phyloP scores from a whole-genome alignment of 92 coral and sea anemone genomes.

The Porites lobata region DNA sequence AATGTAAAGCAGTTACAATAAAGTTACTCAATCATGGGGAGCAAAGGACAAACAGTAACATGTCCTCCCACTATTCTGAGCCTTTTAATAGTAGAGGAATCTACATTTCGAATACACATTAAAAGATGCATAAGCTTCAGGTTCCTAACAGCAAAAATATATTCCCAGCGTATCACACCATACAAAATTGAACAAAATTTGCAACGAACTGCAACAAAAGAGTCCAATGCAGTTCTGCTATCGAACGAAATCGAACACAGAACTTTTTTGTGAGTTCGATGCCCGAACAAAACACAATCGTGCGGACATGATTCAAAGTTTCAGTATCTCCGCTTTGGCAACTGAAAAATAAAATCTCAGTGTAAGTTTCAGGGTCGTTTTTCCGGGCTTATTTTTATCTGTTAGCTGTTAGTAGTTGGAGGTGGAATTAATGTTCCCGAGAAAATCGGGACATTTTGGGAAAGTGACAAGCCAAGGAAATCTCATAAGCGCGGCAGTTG shows the following conservation, averaged over 20 bases:
- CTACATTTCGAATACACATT: background rate
- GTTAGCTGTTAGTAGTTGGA: background rate
- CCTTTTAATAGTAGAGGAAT: slow-evolving; percentile 6
- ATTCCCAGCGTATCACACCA: background rate
- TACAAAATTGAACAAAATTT: slow-evolving; percentile 3
- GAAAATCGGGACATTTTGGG: no score
- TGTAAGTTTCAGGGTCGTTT: slow-evolving; percentile 3
- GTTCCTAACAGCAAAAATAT: background rate
- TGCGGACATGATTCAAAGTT: slow-evolving; percentile 2
- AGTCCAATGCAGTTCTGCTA: slow-evolving; percentile 13
- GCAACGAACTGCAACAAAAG: slow-evolving; percentile 8
- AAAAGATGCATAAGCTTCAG: no score
- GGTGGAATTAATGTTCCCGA: no score
- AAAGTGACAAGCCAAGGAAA: no score
- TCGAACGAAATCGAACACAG: slow-evolving; percentile 15
- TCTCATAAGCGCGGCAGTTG: no score
- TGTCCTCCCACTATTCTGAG: background rate
- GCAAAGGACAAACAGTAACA: no score
- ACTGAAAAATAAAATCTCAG: background rate
- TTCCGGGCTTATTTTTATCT: slow-evolving; percentile 2
- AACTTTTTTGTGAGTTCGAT: background rate
- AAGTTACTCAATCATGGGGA: no score
- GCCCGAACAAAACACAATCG: background rate
- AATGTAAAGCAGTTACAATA: no score
- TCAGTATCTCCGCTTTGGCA: slow-evolving; percentile 7